These are phyloP conservation scores for Nebria brevicollis DNA, from an alignment of 2,888 invertebrate species.

Conservation along the genomic window DNA sequence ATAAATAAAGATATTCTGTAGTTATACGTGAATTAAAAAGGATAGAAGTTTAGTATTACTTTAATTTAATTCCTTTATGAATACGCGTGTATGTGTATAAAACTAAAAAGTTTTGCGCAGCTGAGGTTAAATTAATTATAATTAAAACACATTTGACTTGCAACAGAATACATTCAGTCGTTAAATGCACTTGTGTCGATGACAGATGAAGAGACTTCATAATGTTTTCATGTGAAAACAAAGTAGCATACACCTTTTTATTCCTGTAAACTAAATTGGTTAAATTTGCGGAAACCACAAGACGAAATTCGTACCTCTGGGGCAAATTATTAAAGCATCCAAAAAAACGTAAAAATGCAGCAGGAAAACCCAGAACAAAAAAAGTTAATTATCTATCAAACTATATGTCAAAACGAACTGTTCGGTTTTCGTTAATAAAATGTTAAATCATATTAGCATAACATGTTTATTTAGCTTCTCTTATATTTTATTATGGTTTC, in stretches of 20 bases:
- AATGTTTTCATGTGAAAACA: not conserved
- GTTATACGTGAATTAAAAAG: no score
- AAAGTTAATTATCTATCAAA: not conserved
- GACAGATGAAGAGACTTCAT: not conserved
- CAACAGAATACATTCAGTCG: not conserved
- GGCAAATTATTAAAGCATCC: slow-evolving; percentile 1
- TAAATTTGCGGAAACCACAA: slow-evolving; percentile 24
- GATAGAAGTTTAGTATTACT: no score
- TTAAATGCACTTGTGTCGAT: not conserved
- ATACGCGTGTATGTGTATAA: no score
- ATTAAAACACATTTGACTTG: not conserved
- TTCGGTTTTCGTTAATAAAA: not conserved
- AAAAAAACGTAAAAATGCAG: not conserved
- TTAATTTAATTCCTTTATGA: no score
- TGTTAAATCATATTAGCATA: not conserved
- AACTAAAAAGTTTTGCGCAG: not conserved
- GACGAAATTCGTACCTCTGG: slow-evolving; percentile 10
- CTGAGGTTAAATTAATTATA: not conserved
- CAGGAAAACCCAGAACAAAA: not conserved
- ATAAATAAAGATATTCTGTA: no score
- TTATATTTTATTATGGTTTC: not conserved
- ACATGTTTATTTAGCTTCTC: not conserved
- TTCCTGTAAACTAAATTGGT: slow-evolving; percentile 8
- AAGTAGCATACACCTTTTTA: not conserved
- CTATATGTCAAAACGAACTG: not conserved